phyloP scores from a whole-genome alignment of 1,140 invertebrate genomes.

The Tetranychus cinnabarinus region DNA sequence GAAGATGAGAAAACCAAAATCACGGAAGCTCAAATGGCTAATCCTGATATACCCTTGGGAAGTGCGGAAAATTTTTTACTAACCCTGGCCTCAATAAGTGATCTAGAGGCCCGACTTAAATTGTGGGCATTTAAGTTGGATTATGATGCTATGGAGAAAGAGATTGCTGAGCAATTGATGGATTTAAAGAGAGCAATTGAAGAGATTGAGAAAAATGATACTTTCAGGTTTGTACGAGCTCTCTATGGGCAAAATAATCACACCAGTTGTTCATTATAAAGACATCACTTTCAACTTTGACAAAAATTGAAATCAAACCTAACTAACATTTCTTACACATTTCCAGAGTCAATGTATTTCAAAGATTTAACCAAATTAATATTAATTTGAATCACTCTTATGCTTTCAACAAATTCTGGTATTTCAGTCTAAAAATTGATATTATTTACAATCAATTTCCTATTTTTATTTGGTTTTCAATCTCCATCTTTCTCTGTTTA shows the following conservation, averaged over 20 bases:
- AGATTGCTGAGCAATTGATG: constrained; percentile 94
- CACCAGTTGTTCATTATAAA: too few species aligned
- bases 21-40: constrained; percentile 73
- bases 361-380: too few species aligned
- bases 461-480: too few species aligned
- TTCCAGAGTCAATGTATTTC: too few species aligned
- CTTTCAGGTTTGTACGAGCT: constrained; percentile 43
- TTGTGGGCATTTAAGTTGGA: constrained; percentile 97
- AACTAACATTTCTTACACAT: too few species aligned
- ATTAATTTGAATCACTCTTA: too few species aligned
- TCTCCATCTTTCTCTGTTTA: too few species aligned
- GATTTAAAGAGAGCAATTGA: constrained; percentile 91
- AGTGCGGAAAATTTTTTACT: constrained; percentile 94
- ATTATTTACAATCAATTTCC: too few species aligned
- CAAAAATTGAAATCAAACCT: too few species aligned
- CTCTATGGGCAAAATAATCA: not conserved
- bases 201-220: constrained; percentile 64
- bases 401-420: too few species aligned
- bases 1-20: constrained; percentile 91
- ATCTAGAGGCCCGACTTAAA: constrained; percentile 61
- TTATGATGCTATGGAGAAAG: constrained; percentile 86
- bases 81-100: constrained; percentile 80
- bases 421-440: too few species aligned
- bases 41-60: constrained; percentile 82
- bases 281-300: too few species aligned